Evolutionary conservation across 2,888 invertebrate species (phyloP), one percentile per base, ranked within the genome.

Genomic region (Dione vanillae): DNA sequence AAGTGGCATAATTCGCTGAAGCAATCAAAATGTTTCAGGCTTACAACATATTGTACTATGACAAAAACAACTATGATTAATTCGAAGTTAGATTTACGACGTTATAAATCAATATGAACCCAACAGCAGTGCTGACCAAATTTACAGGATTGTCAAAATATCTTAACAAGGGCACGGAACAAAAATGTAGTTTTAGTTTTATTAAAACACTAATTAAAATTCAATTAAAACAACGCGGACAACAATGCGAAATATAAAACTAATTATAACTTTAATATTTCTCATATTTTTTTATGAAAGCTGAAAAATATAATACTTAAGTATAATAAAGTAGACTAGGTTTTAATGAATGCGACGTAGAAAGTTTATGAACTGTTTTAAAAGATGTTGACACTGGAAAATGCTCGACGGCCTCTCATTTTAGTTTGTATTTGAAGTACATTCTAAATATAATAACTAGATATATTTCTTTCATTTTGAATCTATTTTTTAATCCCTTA

Each of bases 61-160:
- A 84, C 85, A 84, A 89, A 89, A 89, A 85, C 87, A 82, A 84
- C 82, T 82, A 84, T 89, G 89, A 91, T 91, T 91, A 91, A 92
- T 90, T 88, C 87, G 76, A 83, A 83, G 84, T 84, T 83, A 85
- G 88, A 91, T 91, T 91, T 91, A 92, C 91, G 83, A 83, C 77
- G 77, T 83, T 83, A 91, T 92, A 91, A 92, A 92, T 92, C 91
- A 91, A 87, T 87, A 82, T 74, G 81, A 79, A 80, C 75, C 81
- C 71, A 68, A 70, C 65, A 69, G 68, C 64, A 68, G 59, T 59
- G 41, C 45, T 59, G 69, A 69, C 67, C 66, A 65, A 47, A 72
- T 71, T 54, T 67, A 27, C 45, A 49, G 56, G 7, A 35, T 45
- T 64, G 64, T 43, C 43, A 5, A 20, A 47, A 69, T 59, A 35